Evolutionary conservation across 2,797 vertebrate genomes (phyloP).

Genomic region (Gymnocypris eckloni): DNA sequence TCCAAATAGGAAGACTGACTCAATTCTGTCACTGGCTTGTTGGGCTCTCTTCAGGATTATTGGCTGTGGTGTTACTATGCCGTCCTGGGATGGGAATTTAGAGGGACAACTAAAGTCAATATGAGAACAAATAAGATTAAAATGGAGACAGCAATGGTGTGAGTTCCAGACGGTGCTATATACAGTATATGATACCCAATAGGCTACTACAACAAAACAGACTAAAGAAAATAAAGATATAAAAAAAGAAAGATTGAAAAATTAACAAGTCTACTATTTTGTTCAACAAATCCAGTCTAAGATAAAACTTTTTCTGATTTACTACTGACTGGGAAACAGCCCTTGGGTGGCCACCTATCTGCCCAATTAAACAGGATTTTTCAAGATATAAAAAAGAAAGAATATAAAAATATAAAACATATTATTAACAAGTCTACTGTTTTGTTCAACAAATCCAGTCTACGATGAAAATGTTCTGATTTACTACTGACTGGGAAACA

Average conservation of each 20-base stretch:
- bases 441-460: neutral
- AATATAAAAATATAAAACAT: too few species aligned
- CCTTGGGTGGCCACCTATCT: neutral
- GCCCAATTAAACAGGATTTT: neutral
- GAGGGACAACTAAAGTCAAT: neutral
- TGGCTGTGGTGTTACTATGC: neutral
- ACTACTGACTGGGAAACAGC: neutral
- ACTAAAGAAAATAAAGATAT: conserved; percentile 1
- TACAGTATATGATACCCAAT: conserved; percentile 4
- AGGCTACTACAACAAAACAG: neutral
- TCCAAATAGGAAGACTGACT: neutral
- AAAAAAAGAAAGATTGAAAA: neutral
- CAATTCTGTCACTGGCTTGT: neutral
- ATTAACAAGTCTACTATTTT: neutral
- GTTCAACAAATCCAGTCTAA: neutral
- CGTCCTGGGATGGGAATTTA: neutral
- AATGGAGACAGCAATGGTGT: neutral
- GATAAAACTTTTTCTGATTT: neutral
- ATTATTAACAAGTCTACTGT: neutral
- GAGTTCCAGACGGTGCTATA: neutral
- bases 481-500: neutral
- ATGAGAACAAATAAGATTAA: conserved; percentile 2
- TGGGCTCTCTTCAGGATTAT: neutral
- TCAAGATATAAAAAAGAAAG: neutral
- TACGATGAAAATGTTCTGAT: neutral